phyloP scores from a whole-genome alignment of 2,888 invertebrate genomes.

The Netelia virgata region DNA sequence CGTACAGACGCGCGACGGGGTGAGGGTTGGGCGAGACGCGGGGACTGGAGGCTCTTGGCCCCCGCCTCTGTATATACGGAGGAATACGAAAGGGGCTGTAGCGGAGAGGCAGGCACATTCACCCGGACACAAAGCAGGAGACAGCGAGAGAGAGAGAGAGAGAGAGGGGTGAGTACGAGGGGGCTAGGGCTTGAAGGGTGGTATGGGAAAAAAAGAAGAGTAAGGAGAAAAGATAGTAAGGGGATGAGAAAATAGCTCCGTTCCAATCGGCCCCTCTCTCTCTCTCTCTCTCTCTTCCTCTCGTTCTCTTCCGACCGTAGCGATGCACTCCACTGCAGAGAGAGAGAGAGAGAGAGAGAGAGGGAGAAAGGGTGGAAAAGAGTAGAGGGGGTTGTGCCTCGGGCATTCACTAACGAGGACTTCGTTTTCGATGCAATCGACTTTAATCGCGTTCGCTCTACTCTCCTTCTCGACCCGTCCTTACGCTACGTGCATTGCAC shows the following conservation, averaged over 20 bases:
- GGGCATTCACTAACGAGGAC: constrained; percentile 58
- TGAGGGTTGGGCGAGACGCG: too few species aligned
- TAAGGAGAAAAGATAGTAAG: constrained; percentile 15
- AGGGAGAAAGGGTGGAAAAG: neutral
- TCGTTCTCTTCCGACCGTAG: neutral
- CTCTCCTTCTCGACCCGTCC: neutral
- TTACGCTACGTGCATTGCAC: neutral
- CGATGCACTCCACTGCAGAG: neutral
- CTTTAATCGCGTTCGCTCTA: constrained; percentile 44
- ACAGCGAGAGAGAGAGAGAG: constrained; percentile 14
- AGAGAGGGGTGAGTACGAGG: constrained; percentile 2
- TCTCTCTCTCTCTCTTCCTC: neutral
- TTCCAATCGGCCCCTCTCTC: constrained; percentile 7
- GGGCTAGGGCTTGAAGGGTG: neutral
- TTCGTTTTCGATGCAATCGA: constrained; percentile 61
- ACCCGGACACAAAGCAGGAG: neutral
- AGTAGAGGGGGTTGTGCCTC: neutral
- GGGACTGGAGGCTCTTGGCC: too few species aligned
- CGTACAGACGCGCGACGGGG: constrained; percentile 25
- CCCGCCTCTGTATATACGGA: too few species aligned
- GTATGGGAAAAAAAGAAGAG: neutral
- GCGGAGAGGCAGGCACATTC: constrained; percentile 30
- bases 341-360: neutral
- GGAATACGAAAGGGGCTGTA: neutral
- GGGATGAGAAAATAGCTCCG: constrained; percentile 33